These are phyloP conservation scores for Platypus cylindrus DNA, from an alignment of 2,888 invertebrate species.

Conservation along the genomic window DNA sequence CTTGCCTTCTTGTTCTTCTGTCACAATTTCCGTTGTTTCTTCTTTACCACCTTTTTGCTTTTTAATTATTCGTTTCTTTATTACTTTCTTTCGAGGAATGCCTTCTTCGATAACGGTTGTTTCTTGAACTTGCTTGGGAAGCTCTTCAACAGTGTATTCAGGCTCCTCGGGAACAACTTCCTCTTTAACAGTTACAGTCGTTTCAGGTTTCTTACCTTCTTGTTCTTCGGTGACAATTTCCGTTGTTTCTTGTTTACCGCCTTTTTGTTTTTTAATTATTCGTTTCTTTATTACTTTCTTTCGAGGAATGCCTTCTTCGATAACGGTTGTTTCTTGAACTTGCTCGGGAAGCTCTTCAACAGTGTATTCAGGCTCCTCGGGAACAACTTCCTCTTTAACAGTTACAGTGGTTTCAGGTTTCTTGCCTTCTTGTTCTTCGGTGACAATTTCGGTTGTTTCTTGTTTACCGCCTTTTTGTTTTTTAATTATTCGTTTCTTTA, in stretches of 20 bases:
- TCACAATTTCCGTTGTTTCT: slow-evolving; percentile 28
- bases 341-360: slow-evolving; percentile 18
- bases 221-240: slow-evolving; percentile 35
- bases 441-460: slow-evolving; percentile 30
- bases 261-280: slow-evolving; percentile 36
- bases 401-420: slow-evolving; percentile 17
- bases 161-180: slow-evolving; percentile 21
- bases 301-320: slow-evolving; percentile 13
- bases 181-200: slow-evolving; percentile 23
- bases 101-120: slow-evolving; percentile 15
- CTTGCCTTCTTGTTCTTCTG: slow-evolving; percentile 24
- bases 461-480: slow-evolving; percentile 23
- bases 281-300: slow-evolving; percentile 32
- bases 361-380: slow-evolving; percentile 7
- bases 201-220: slow-evolving; percentile 24
- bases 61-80: slow-evolving; percentile 23
- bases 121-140: slow-evolving; percentile 20
- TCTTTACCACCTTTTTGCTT: slow-evolving; percentile 26
- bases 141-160: slow-evolving; percentile 16
- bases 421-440: slow-evolving; percentile 24
- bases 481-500: slow-evolving; percentile 22
- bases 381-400: slow-evolving; percentile 3
- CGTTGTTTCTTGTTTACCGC: slow-evolving; percentile 35
- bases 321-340: slow-evolving; percentile 16
- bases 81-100: slow-evolving; percentile 18